A percentile compares a stretch with the other conserved stretches of the same genome.
Conservation (phyloP, 35 echinoderm and acorn worm species). For the Ptychodera flava region DNA sequence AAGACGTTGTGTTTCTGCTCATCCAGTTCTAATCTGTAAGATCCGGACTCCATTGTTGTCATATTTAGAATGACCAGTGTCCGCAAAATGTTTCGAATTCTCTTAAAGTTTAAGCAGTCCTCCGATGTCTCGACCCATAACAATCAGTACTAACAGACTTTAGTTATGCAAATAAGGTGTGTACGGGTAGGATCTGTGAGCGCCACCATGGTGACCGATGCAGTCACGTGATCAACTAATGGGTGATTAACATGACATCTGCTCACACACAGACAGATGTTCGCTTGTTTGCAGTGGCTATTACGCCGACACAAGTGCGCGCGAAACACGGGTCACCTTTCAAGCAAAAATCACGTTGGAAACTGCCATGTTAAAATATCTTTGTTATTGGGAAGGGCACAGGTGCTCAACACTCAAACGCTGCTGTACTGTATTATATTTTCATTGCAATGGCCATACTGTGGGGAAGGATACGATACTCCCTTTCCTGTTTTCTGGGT, state of each 20-base stretch:
- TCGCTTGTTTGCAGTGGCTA: too few relatives aligned
- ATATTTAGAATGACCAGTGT: background rate
- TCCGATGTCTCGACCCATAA: background rate
- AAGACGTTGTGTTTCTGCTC: conserved; percentile 87
- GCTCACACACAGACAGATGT: too few relatives aligned
- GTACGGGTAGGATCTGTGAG: background rate
- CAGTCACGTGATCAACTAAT: background rate
- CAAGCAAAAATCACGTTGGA: too few relatives aligned
- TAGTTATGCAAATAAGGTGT: background rate
- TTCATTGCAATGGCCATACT: too few relatives aligned
- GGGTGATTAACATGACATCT: background rate
- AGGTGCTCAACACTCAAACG: too few relatives aligned
- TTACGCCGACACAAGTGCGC: too few relatives aligned
- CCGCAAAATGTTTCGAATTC: background rate
- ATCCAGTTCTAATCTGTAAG: conserved; percentile 74
- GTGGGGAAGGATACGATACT: too few relatives aligned
- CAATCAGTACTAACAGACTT: background rate
- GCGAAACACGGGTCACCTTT: too few relatives aligned
- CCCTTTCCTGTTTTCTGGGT: too few relatives aligned
- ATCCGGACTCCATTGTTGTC: conserved; percentile 16
- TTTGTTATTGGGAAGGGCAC: too few relatives aligned
- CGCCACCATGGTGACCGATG: background rate
- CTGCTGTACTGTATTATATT: too few relatives aligned
- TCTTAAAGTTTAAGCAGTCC: background rate
- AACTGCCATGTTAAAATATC: too few relatives aligned